Evolutionary conservation across 2,113 vertebrate species (phyloP).

Genomic region (Ramphastos sulfuratus): DNA sequence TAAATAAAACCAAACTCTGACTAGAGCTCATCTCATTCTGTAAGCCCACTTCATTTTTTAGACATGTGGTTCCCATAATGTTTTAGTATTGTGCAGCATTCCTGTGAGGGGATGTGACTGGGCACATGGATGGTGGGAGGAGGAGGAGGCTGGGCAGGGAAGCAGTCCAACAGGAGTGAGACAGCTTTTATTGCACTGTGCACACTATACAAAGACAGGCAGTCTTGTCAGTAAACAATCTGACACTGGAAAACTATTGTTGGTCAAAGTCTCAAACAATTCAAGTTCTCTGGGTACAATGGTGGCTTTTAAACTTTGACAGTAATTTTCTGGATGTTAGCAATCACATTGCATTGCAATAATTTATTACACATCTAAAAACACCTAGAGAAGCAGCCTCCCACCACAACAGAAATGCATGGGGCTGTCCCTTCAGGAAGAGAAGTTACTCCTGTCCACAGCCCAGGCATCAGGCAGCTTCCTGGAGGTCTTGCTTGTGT

Average conservation of each 20-base stretch:
- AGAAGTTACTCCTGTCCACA: background rate
- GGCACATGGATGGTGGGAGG: slow-evolving; percentile 67
- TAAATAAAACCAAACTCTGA: background rate
- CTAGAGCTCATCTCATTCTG: slow-evolving; percentile 9
- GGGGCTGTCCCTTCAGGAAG: background rate
- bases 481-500: background rate
- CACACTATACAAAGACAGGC: background rate
- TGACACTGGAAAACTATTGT: background rate
- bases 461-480: background rate
- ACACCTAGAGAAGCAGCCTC: background rate
- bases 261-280: background rate
- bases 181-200: background rate
- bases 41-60: slow-evolving; percentile 41
- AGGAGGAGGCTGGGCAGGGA: slow-evolving; percentile 44
- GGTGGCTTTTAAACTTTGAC: background rate
- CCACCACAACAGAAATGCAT: background rate
- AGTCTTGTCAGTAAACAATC: background rate
- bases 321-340: background rate
- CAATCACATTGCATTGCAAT: background rate
- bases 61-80: slow-evolving; percentile 41
- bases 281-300: background rate
- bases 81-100: slow-evolving; percentile 30
- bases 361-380: background rate
- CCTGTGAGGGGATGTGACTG: slow-evolving; percentile 31
- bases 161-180: slow-evolving; percentile 6